phyloP scores from a whole-genome alignment of 2,113 vertebrate species.

The Opisthocomus hoazin region DNA sequence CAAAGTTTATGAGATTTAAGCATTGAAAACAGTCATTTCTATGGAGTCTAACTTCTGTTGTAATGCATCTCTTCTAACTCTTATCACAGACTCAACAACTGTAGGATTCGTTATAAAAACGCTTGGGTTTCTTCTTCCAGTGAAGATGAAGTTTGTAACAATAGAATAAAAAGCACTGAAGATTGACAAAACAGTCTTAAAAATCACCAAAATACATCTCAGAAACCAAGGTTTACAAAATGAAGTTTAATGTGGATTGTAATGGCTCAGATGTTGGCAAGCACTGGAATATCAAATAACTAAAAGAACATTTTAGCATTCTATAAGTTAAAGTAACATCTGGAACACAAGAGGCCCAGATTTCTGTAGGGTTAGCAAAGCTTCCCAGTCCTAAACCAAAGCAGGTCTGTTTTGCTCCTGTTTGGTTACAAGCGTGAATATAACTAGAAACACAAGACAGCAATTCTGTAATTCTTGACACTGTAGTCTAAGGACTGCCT shows the following conservation, averaged over 20 bases:
- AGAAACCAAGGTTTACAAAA: constrained; percentile 21
- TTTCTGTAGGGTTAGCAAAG: not conserved
- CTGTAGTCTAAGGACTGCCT: not conserved
- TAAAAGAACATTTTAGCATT: not conserved
- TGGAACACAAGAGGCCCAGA: not conserved
- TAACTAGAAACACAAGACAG: not conserved
- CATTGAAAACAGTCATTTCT: not conserved
- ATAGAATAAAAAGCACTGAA: not conserved
- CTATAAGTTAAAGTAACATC: constrained; percentile 1
- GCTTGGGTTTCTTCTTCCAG: not conserved
- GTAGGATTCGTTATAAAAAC: not conserved
- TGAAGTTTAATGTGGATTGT: not conserved
- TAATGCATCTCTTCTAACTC: not conserved
- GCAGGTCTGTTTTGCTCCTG: not conserved
- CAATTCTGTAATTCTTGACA: not conserved
- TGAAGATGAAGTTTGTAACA: not conserved
- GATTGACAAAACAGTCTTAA: not conserved
- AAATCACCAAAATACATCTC: constrained; percentile 22
- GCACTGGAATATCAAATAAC: not conserved
- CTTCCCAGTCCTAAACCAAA: constrained; percentile 22
- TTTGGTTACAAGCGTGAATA: not conserved
- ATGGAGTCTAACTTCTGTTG: not conserved
- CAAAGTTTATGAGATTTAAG: not conserved
- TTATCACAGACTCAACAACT: not conserved
- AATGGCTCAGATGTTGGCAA: not conserved